These are phyloP conservation scores for Brachyistius frenatus DNA, from an alignment of 2,113 vertebrate species.

Conservation along the genomic window DNA sequence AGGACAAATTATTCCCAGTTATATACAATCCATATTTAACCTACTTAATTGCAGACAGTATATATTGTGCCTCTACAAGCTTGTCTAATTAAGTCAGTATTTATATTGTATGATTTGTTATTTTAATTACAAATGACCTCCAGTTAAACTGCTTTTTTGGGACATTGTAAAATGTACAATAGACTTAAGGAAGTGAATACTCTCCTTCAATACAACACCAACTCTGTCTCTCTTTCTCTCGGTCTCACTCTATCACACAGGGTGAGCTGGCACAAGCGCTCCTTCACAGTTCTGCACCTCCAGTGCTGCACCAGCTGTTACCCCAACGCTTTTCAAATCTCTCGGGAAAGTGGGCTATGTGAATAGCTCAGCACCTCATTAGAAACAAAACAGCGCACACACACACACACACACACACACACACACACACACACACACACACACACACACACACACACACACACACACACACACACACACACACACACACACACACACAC, in stretches of 20 bases:
- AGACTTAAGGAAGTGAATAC: no score
- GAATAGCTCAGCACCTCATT: slow-evolving; percentile 67
- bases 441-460: slow-evolving; percentile 3
- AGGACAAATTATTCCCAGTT: no score
- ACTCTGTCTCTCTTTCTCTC: no score
- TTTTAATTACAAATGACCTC: no score
- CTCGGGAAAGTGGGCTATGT: slow-evolving; percentile 47
- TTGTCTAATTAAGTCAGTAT: no score
- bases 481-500: background rate
- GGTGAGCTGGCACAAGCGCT: slow-evolving; percentile 1
- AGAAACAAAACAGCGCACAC: slow-evolving; percentile 40
- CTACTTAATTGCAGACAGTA: no score
- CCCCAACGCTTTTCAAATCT: slow-evolving; percentile 36
- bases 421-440: slow-evolving; percentile 7
- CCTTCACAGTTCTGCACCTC: slow-evolving; percentile 8
- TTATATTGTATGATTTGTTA: no score
- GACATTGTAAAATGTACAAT: no score
- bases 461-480: background rate
- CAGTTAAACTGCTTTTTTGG: no score
- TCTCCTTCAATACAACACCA: no score
- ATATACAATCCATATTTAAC: no score
- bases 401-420: slow-evolving; percentile 2
- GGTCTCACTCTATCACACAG: background rate
- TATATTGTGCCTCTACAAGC: no score
- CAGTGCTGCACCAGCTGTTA: slow-evolving; percentile 50